A percentile compares a stretch with the other conserved stretches of the same genome.
These are phyloP conservation scores for Hypomesus transpacificus DNA, from an alignment of 2,113 vertebrate species.

Conservation along the genomic window DNA sequence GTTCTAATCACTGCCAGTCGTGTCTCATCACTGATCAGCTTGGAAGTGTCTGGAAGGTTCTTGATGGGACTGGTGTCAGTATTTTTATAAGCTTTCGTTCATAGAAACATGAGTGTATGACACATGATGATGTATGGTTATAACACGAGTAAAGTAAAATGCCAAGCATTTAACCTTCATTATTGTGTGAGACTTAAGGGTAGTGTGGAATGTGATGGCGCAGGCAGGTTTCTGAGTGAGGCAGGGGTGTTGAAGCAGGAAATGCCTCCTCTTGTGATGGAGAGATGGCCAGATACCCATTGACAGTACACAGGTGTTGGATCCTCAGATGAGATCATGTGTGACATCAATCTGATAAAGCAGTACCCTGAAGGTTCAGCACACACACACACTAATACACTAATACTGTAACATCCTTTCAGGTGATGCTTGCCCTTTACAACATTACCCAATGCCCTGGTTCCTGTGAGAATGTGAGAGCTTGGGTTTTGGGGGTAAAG, in stretches of 20 bases:
- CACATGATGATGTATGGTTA: too few relatives aligned
- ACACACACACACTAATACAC: background rate
- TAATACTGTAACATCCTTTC: background rate
- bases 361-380: constrained; percentile 3
- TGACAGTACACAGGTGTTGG: constrained; percentile 33
- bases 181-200: too few relatives aligned
- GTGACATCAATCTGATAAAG: constrained; percentile 36
- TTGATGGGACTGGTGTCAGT: background rate
- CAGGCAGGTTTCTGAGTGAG: constrained; percentile 8
- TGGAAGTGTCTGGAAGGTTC: constrained; percentile 8
- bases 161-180: too few relatives aligned
- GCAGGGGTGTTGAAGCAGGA: constrained; percentile 14
- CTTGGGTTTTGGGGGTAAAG: constrained; percentile 36
- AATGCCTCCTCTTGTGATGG: constrained; percentile 30
- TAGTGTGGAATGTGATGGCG: background rate
- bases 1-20: background rate
- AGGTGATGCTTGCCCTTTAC: constrained; percentile 13
- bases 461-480: constrained; percentile 40
- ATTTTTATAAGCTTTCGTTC: too few relatives aligned
- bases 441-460: constrained; percentile 6
- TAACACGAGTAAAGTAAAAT: too few relatives aligned
- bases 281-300: constrained; percentile 34
- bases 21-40: constrained; percentile 8
- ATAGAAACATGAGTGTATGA: too few relatives aligned
- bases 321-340: constrained; percentile 32